These are phyloP conservation scores for Peromyscus attwateri DNA, from an alignment of 2,797 vertebrate genomes.

Conservation along the genomic window DNA sequence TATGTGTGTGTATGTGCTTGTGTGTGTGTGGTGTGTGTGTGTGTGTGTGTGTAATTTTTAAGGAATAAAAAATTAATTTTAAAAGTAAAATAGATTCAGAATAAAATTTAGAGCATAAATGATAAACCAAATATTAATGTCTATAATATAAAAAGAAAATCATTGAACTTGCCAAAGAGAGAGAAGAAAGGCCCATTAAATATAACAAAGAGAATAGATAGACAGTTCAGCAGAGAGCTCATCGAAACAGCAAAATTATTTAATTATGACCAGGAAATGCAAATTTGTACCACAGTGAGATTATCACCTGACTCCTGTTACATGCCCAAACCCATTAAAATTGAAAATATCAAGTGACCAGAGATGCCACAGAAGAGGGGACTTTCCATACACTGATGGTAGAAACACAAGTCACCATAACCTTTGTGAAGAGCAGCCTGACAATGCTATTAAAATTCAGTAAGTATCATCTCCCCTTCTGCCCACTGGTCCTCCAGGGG, in stretches of 20 bases:
- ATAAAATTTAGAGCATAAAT: neutral
- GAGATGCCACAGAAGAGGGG: neutral
- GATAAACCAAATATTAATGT: neutral
- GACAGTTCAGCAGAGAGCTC: neutral
- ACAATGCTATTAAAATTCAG: neutral
- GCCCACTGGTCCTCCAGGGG: neutral
- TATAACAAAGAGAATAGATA: neutral
- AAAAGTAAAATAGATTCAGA: neutral
- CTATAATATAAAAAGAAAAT: neutral
- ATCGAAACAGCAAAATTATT: slow-evolving; percentile 54
- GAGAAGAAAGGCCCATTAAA: neutral
- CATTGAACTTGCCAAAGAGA: neutral
- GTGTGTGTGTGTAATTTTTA: neutral
- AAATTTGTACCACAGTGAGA: neutral
- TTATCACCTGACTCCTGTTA: neutral
- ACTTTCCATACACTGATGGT: neutral
- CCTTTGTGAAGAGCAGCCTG: neutral
- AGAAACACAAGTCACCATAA: neutral
- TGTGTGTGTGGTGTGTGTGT: neutral
- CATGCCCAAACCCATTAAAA: neutral
- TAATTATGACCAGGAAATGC: neutral
- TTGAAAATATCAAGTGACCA: neutral
- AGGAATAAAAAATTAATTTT: neutral
- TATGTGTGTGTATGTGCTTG: neutral
- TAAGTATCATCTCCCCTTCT: neutral